A percentile compares a stretch with the other conserved stretches of the same genome.
These are phyloP conservation scores for Dicrurus megarhynchus DNA, from an alignment of 2,113 vertebrate species.

Conservation along the genomic window DNA sequence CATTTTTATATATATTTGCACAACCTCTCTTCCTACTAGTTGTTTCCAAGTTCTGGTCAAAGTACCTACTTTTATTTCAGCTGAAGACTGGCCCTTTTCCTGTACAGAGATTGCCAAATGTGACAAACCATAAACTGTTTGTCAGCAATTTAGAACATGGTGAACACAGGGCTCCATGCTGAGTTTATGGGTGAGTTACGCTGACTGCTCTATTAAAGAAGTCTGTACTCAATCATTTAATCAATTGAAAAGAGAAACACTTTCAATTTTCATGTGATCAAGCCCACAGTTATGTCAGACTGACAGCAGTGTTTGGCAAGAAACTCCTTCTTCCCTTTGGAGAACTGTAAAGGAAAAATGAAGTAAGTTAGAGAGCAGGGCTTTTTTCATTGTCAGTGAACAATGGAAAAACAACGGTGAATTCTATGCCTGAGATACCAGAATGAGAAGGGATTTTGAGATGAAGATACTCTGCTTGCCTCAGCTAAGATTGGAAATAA, in stretches of 20 bases:
- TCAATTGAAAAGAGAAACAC: slow-evolving; percentile 43
- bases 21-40: neutral
- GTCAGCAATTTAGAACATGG: slow-evolving; percentile 29
- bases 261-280: slow-evolving; percentile 29
- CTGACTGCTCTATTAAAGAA: slow-evolving; percentile 37
- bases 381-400: neutral
- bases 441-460: neutral
- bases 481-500: neutral
- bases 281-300: neutral
- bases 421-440: neutral
- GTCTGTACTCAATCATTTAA: slow-evolving; percentile 17
- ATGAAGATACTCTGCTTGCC: neutral
- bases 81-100: neutral
- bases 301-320: slow-evolving; percentile 21
- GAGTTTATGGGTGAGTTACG: slow-evolving; percentile 19
- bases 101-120: slow-evolving; percentile 32
- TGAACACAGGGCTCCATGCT: neutral
- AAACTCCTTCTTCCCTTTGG: neutral
- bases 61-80: slow-evolving; percentile 44
- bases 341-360: neutral
- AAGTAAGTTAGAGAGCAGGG: neutral
- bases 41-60: slow-evolving; percentile 14
- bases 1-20: neutral
- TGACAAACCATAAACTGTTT: slow-evolving; percentile 34
- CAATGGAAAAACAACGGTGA: neutral